Base-by-base conservation (phyloP, 2,888 invertebrate species). In the Athripsodes cinereus region DNA sequence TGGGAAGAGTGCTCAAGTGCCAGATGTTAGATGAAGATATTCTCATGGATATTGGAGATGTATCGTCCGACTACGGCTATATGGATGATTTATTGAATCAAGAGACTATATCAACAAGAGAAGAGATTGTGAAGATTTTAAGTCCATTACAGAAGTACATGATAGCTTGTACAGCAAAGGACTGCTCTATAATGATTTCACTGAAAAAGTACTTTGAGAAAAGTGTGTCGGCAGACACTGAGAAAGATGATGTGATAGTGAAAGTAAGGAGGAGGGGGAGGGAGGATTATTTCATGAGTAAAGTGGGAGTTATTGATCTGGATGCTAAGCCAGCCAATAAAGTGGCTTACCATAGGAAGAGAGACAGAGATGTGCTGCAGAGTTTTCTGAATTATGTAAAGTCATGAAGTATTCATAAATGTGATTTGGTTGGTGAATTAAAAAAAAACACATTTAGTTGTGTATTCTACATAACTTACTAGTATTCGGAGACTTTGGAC, bases 161-260 rank as follows among this genome's bases (percentile, higher is more conserved):
- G 55, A 74, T 87, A 65, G 82, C 87, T 13, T 82, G 86, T 22
- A 80, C 86, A 2, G 82, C 84, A 19, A 86, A 83, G 69, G 88
- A 88, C 67, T 87, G 87, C 66, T 87, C 86, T 1, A 77, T 87
- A 22, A 85, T 87, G 82, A 76, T 87, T 52, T 77, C 82, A 52
- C 77, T 86, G 62, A 67, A 68, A 56, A 65, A 63, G 19, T n/a
- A n/a, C n/a, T n/a, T n/a, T n/a, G n/a, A n/a, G n/a, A n/a, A n/a
- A n/a, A n/a, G n/a, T n/a, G 18, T 58, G 2, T 13, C 34, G 13
- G 20, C 49, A 60, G 13, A 13, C 8, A 34, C 58, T 57, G 65
- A 71, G 55, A 57, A 66, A 58, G 61, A 67, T 13, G 18, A 22
- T n/a, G 21, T 20, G 40, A 47, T 31, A 22, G 52, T 58, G 16